Evolutionary conservation across 2,888 invertebrate genomes (phyloP).

Genomic region (Rhynchonema sp.): DNA sequence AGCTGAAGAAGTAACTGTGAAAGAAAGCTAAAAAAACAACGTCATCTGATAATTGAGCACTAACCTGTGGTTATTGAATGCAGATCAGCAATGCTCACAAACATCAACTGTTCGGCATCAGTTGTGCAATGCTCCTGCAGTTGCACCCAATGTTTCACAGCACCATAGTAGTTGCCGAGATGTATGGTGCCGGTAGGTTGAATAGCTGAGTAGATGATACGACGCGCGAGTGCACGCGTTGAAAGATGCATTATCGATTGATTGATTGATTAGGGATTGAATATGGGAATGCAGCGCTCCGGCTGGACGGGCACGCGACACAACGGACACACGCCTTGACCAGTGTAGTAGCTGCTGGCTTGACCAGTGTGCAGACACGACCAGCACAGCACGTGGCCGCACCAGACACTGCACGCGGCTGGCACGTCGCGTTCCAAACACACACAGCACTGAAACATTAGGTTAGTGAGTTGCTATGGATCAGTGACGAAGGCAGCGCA

Average conservation of each 20-base stretch:
- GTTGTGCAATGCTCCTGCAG: slow-evolving; percentile 55
- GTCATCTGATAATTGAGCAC: too few relatives aligned
- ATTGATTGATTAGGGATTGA: slow-evolving; percentile 32
- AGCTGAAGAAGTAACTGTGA: too few relatives aligned
- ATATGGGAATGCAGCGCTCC: slow-evolving; percentile 45
- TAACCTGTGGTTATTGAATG: slow-evolving; percentile 20
- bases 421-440: neutral
- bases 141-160: slow-evolving; percentile 62
- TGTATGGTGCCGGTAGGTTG: slow-evolving; percentile 86
- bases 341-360: slow-evolving; percentile 19
- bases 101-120: neutral
- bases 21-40: too few relatives aligned
- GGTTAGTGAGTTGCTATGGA: too few relatives aligned
- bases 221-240: neutral
- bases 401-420: slow-evolving; percentile 38
- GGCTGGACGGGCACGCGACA: slow-evolving; percentile 46
- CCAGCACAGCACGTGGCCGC: slow-evolving; percentile 69
- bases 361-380: slow-evolving; percentile 38
- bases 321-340: slow-evolving; percentile 38
- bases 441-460: neutral
- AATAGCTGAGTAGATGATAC: slow-evolving; percentile 51
- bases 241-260: neutral
- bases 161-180: slow-evolving; percentile 89
- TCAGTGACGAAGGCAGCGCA: too few relatives aligned
- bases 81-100: slow-evolving; percentile 20